A percentile compares a stretch with the other conserved stretches of the same genome.
phyloP scores from a whole-genome alignment of 1,140 invertebrate species.

The Drusus annulatus region DNA sequence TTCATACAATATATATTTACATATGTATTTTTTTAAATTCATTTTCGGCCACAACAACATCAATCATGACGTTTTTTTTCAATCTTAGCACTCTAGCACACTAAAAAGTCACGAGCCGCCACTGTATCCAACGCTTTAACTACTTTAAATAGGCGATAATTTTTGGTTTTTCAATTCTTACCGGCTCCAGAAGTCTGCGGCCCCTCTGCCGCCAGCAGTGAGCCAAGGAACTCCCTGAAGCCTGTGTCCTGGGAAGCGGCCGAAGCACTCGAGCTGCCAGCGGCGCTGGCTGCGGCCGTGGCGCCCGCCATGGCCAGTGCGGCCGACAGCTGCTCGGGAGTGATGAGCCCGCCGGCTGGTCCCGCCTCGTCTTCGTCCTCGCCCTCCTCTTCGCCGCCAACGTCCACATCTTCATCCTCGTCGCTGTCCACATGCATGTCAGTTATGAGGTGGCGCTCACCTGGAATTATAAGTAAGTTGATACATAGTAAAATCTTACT shows the following conservation, averaged over 20 bases:
- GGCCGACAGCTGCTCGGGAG: slow-evolving; percentile 51
- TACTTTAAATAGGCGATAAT: too few relatives aligned
- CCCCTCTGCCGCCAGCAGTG: slow-evolving; percentile 39
- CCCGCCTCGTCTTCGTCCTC: slow-evolving; percentile 23
- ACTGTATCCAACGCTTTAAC: too few relatives aligned
- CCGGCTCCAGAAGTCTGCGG: slow-evolving; percentile 3
- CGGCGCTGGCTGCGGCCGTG: neutral
- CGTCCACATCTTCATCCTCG: slow-evolving; percentile 50
- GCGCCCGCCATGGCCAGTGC: slow-evolving; percentile 51
- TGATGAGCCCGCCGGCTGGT: slow-evolving; percentile 36
- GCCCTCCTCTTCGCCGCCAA: slow-evolving; percentile 40
- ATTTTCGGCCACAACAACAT: too few relatives aligned
- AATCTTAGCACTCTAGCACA: too few relatives aligned
- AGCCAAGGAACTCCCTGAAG: slow-evolving; percentile 48
- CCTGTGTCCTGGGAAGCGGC: slow-evolving; percentile 15
- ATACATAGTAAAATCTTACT: too few relatives aligned
- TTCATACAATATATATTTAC: too few relatives aligned
- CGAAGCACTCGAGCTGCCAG: slow-evolving; percentile 6
- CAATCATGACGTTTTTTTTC: too few relatives aligned
- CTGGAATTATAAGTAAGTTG: neutral
- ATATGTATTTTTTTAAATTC: too few relatives aligned
- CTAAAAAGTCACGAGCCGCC: too few relatives aligned
- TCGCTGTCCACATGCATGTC: slow-evolving; percentile 41
- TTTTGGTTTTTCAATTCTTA: too few relatives aligned
- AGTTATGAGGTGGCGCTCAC: neutral